These are phyloP conservation scores for Pachycephala philippinensis DNA, from an alignment of 2,113 vertebrate species.

Conservation along the genomic window DNA sequence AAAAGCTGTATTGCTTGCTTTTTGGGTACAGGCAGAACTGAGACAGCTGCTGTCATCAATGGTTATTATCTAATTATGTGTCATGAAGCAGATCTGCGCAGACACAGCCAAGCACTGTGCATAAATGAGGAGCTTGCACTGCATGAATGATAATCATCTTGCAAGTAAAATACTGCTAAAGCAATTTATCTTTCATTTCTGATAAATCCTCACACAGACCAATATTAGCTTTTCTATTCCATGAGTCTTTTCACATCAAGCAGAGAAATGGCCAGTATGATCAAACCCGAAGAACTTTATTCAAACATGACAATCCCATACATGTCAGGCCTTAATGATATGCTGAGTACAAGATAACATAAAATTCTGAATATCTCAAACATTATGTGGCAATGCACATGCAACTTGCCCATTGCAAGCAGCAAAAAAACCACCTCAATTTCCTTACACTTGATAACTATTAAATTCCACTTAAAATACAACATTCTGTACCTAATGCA, in stretches of 20 bases:
- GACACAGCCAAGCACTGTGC: background rate
- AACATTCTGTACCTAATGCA: background rate
- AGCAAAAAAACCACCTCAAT: background rate
- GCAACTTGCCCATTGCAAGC: background rate
- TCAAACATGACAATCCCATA: background rate
- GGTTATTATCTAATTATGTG: conserved; percentile 28
- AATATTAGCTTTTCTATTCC: background rate
- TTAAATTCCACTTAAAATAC: background rate
- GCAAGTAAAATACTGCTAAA: background rate
- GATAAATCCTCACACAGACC: background rate
- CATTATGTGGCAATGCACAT: background rate
- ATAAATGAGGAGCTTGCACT: background rate
- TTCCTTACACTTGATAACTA: background rate
- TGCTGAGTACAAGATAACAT: background rate
- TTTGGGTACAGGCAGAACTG: conserved; percentile 4
- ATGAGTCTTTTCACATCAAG: background rate
- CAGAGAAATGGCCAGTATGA: background rate
- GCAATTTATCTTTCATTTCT: background rate
- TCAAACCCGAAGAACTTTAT: background rate
- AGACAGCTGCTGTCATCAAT: conserved; percentile 9
- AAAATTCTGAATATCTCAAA: background rate
- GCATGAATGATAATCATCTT: background rate
- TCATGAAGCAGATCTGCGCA: background rate
- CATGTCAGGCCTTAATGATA: background rate
- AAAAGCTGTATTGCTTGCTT: background rate